A percentile compares a stretch with the other conserved stretches of the same genome.
Conservation (phyloP, 2,888 invertebrate species). For the Rhagonycha fulva region DNA sequence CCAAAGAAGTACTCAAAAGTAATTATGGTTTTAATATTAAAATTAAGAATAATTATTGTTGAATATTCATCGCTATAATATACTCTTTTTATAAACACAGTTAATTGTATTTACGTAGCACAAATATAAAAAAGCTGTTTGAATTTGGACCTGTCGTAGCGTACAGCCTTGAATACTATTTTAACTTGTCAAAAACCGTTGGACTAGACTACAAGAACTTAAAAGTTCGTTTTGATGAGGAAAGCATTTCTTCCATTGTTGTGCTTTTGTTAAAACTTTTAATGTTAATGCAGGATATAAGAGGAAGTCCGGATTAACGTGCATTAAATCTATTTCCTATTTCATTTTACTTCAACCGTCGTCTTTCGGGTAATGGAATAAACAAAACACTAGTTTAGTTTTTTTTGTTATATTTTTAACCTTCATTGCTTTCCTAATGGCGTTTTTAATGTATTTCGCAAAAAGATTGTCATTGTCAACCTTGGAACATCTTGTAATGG, state of each 20-base stretch:
- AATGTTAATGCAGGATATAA: too few species aligned
- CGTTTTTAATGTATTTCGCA: background rate
- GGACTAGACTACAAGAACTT: background rate
- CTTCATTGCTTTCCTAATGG: background rate
- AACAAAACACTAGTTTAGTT: background rate
- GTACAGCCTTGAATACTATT: background rate
- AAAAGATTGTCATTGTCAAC: conserved; percentile 3
- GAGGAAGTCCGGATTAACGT: background rate
- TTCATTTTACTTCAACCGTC: background rate
- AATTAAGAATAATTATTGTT: too few species aligned
- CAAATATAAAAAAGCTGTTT: background rate
- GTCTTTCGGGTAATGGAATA: background rate
- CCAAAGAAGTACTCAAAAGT: too few species aligned
- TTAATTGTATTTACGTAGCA: background rate
- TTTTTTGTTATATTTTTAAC: background rate
- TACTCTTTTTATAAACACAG: background rate
- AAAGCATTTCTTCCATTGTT: background rate
- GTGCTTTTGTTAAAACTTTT: background rate
- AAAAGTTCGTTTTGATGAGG: background rate
- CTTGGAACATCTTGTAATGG: background rate
- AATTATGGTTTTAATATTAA: too few species aligned
- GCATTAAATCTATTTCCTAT: background rate
- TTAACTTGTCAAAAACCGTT: background rate
- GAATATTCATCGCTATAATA: background rate
- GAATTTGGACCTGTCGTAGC: background rate